Percentiles rank a stretch among this genome's conserved stretches.
phyloP scores from a whole-genome alignment of 2,888 invertebrate genomes.

The Agrochola circellaris region DNA sequence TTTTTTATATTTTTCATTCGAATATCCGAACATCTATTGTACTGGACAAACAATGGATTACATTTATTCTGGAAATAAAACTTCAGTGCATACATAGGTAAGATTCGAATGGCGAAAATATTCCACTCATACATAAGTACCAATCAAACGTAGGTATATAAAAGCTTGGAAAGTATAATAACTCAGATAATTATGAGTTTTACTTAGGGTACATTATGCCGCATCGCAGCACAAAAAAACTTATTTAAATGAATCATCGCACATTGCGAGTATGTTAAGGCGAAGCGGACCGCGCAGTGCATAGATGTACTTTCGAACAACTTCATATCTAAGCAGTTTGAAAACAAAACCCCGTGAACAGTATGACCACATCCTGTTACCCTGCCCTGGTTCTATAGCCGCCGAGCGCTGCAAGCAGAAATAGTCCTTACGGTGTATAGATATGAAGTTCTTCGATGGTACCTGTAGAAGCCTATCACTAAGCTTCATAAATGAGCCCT shows the following conservation, averaged over 20 bases:
- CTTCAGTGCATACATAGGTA: conserved; percentile 28
- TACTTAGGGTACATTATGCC: conserved; percentile 17
- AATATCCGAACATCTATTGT: conserved; percentile 40
- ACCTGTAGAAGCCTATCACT: background rate
- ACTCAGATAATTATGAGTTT: conserved; percentile 29
- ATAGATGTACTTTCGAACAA: too few relatives aligned
- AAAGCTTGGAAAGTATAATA: conserved; percentile 42
- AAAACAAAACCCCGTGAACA: too few relatives aligned
- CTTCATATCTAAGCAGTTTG: too few relatives aligned
- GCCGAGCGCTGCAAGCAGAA: too few relatives aligned
- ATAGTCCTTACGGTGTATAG: too few relatives aligned
- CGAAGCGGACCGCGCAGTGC: background rate
- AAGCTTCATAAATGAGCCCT: background rate
- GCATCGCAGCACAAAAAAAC: conserved; percentile 31
- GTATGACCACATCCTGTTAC: too few relatives aligned
- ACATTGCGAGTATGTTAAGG: conserved; percentile 3
- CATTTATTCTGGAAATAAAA: conserved; percentile 28
- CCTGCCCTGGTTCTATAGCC: too few relatives aligned
- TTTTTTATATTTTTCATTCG: conserved; percentile 10
- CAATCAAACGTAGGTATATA: conserved; percentile 38
- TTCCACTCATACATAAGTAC: conserved; percentile 38
- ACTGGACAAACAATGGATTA: conserved; percentile 50
- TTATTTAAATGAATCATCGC: conserved; percentile 26
- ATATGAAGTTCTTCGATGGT: too few relatives aligned
- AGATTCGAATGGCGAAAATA: conserved; percentile 32